These are phyloP conservation scores for Exocentrus adspersus DNA, from an alignment of 2,888 invertebrate genomes.

Conservation along the genomic window DNA sequence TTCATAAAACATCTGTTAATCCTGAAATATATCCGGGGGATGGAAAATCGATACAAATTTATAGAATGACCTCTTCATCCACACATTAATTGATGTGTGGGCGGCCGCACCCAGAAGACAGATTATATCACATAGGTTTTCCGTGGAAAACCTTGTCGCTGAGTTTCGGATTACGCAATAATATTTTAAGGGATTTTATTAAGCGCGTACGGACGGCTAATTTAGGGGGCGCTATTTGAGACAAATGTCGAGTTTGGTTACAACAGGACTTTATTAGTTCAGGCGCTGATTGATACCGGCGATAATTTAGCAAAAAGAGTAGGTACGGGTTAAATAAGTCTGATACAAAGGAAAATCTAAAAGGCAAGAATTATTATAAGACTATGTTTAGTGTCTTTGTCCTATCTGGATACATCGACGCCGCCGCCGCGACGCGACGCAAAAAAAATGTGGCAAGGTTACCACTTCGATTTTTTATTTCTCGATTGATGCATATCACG, in stretches of 20 bases:
- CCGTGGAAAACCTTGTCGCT: neutral
- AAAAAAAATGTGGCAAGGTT: too few species aligned
- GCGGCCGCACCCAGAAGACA: neutral
- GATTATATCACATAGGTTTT: neutral
- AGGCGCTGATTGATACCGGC: neutral
- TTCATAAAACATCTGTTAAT: neutral
- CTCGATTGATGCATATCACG: too few species aligned
- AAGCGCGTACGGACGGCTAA: neutral
- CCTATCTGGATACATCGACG: too few species aligned
- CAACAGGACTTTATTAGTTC: neutral
- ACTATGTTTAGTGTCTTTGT: too few species aligned
- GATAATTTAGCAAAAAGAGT: neutral
- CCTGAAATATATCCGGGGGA: neutral
- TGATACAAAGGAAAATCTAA: too few species aligned
- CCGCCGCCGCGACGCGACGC: too few species aligned
- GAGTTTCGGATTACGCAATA: neutral
- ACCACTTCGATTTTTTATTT: too few species aligned
- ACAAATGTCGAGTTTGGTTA: neutral
- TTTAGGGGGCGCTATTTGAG: neutral
- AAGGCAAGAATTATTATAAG: too few species aligned
- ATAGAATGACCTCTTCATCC: neutral
- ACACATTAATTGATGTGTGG: neutral
- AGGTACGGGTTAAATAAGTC: neutral
- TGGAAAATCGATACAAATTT: neutral
- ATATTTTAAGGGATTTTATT: neutral